phyloP scores from a whole-genome alignment of 2,113 vertebrate species.

The Tragulus kanchil region DNA sequence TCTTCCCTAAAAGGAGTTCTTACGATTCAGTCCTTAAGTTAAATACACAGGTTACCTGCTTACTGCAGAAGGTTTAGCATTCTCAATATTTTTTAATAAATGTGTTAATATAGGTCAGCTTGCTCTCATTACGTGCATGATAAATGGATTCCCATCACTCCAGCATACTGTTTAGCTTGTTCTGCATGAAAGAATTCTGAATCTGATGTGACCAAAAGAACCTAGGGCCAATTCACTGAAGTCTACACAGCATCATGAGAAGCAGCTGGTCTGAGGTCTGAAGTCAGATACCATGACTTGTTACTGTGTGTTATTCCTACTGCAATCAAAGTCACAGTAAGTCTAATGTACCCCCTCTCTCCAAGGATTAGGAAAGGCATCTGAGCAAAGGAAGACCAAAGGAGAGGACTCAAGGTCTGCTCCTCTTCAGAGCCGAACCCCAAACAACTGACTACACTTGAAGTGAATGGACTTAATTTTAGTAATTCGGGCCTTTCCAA shows the following conservation, averaged over 20 bases:
- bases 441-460: background rate
- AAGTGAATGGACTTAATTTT: constrained; percentile 70
- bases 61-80: background rate
- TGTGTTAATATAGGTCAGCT: constrained; percentile 5
- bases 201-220: background rate
- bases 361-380: background rate
- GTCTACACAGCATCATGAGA: background rate
- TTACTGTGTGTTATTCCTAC: background rate
- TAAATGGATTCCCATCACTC: background rate
- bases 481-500: constrained; percentile 53
- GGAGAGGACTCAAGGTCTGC: background rate
- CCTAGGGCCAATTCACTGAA: background rate
- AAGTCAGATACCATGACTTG: constrained; percentile 48
- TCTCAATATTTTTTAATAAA: background rate
- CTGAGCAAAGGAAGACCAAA: constrained; percentile 13
- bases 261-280: background rate
- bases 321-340: background rate
- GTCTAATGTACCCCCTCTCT: background rate
- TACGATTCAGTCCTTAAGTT: background rate
- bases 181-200: constrained; percentile 22
- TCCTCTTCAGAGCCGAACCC: constrained; percentile 45
- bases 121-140: background rate
- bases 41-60: background rate
- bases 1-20: background rate
- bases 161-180: constrained; percentile 17